Base-by-base conservation (phyloP, 2,888 invertebrate species). In the Rhorus exstirpatorius region DNA sequence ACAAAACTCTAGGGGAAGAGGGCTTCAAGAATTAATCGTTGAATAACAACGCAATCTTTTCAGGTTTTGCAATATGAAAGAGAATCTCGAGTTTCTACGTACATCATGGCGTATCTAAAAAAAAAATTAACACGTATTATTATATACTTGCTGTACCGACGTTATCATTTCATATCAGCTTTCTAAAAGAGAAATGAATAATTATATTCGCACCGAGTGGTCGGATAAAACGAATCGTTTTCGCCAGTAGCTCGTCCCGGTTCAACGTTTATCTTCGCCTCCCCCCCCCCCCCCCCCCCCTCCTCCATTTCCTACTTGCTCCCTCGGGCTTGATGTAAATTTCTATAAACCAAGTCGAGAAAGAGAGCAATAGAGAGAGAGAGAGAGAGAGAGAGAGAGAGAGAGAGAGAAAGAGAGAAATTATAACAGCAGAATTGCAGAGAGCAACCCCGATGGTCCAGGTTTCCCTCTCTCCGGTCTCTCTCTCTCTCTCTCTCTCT, bases 381-480 rank as follows among this genome's bases (percentile, higher is more conserved):
- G 55, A 44, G 51, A 65, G 24, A n/a, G n/a, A 49, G 60, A 19
- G 65, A 55, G 51, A 17, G 53, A 26, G 26, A 31, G 12, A 60
- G 35, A 53, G 41, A 19, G 35, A 71, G 21, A 60, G 80, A 74
- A 70, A 60, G 35, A 35, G 79, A 67, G 75, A 83, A 81, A 86
- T 83, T 85, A 80, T 84, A 87, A 81, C 84, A 82, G 79, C 41
- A 72, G 60, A 82, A 79, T 71, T 67, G 71, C 35, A 53, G 70
- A 67, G 72, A 58, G 63, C 55, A 67, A 68, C 49, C 55, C 78
- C 63, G 60, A 31, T 35, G 78, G 61, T 55, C 58, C 71, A n/a
- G 7, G 19, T 70, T 61, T 51, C 65, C 14, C 46, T 61, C 60
- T 51, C 63, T 55, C 31, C 51, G 26, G 76, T 31, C 35, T 68